Base-by-base conservation (phyloP, 2,113 vertebrate species). In the Lamprotornis superbus region DNA sequence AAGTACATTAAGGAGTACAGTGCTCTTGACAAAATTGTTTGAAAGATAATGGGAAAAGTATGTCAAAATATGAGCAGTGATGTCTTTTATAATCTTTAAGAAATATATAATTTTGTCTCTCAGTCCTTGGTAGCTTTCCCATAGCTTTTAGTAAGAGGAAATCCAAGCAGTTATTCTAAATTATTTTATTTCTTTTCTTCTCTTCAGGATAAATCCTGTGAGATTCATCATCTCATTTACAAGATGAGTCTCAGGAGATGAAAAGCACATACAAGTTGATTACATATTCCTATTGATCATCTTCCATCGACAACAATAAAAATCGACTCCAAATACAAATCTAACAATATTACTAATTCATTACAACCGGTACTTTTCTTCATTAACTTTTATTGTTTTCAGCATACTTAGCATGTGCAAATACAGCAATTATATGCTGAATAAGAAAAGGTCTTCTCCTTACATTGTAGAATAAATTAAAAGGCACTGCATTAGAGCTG, bases 351-450 rank as follows among this genome's bases (percentile, higher is more conserved):
- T 97, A 94, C 84, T 98, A 97, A 98, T 98, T 98, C 96, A 95
- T 97, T 98, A 94, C 87, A 94, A 94, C 52, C 83, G 87, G 86
- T 92, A 93, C 95, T 97, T 97, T 97, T 97, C 94, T 95, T 97
- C 97, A 97, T 98, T 98, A 98, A 97, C 93, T 97, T 97, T 97
- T 96, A 97, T 97, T 97, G 94, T 96, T 97, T 97, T 96, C 90
- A 93, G 69, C 74, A 74, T 91, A 71, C 91, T 73, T 91, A 95
- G 81, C 87, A 71, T 97, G 92, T 94, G 91, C 97, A 97, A 97
- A 96, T 97, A 91, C 83, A 96, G 87, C 96, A 97, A 90, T 97
- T 98, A 95, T 27, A 88, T 89, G 82, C 90, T 96, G 89, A 96
- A 82, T 91, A 94, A 84, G 78, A 90, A 93, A 96, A 90, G 87